Percentiles rank a stretch among this genome's conserved stretches.
phyloP scores from a whole-genome alignment of 2,797 vertebrate species.

The Gallinago solitaria region DNA sequence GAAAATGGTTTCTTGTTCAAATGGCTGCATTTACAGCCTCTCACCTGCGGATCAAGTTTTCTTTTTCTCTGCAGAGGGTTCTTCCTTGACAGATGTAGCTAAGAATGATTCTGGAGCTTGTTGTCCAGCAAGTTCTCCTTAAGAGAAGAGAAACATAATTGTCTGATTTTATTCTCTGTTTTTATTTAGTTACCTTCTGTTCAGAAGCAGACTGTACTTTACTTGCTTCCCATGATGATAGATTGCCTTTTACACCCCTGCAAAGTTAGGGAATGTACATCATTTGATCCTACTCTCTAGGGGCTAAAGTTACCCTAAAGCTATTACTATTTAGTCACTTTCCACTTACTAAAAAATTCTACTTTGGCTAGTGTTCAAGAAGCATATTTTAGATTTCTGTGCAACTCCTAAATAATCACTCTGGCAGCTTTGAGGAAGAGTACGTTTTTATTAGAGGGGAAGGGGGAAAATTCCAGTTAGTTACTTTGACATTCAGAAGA shows the following conservation, averaged over 20 bases:
- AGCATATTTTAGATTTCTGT: background rate
- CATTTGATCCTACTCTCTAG: background rate
- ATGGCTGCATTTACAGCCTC: background rate
- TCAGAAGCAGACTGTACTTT: background rate
- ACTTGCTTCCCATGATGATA: background rate
- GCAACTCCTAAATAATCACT: background rate
- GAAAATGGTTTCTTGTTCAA: background rate
- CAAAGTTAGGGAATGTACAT: background rate
- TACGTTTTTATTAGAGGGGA: background rate
- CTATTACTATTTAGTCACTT: background rate
- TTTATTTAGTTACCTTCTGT: background rate
- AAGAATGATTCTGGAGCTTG: background rate
- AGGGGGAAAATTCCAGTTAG: background rate
- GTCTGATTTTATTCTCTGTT: background rate
- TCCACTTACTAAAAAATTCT: background rate
- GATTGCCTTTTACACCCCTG: background rate
- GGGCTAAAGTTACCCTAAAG: background rate
- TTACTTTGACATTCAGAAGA: slow-evolving; percentile 21
- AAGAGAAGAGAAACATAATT: background rate
- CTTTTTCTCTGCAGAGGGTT: background rate
- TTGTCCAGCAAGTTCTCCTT: background rate
- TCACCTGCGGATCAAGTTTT: background rate
- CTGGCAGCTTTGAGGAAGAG: background rate
- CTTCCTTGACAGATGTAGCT: background rate
- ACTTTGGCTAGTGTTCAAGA: background rate